These are phyloP conservation scores for Ichneumoninae sp. DNA, from an alignment of 2,888 invertebrate genomes.

Conservation along the genomic window DNA sequence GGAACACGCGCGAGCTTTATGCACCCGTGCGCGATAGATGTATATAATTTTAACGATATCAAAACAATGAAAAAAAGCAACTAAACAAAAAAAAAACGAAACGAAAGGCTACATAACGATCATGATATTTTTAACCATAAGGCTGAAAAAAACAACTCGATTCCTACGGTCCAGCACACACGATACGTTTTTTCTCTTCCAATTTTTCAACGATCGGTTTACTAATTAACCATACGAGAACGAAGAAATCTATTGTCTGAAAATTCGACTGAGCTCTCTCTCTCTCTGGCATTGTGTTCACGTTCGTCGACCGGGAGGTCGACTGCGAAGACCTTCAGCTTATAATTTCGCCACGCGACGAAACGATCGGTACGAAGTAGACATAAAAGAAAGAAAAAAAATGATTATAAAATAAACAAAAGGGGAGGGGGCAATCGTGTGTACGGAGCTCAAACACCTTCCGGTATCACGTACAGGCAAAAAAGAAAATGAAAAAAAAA, in stretches of 20 bases:
- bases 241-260: constrained; percentile 20
- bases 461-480: constrained; percentile 51
- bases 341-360: neutral
- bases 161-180: constrained; percentile 70
- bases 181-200: constrained; percentile 66
- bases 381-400: neutral
- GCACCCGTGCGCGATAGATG: constrained; percentile 58
- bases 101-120: constrained; percentile 48
- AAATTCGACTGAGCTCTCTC: constrained; percentile 76
- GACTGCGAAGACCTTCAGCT: constrained; percentile 17
- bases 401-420: constrained; percentile 2
- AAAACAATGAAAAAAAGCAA: constrained; percentile 28
- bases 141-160: constrained; percentile 70
- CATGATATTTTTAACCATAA: constrained; percentile 71
- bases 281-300: constrained; percentile 68
- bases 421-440: constrained; percentile 68
- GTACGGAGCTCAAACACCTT: constrained; percentile 69
- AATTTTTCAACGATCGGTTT: constrained; percentile 60
- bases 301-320: constrained; percentile 2
- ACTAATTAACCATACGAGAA: constrained; percentile 9
- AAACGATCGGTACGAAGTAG: neutral
- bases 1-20: constrained; percentile 41
- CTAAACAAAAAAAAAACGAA: constrained; percentile 24
- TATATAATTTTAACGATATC: constrained; percentile 55
- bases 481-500: constrained; percentile 10